Conservation (phyloP, 2,113 vertebrate species). For the Hemiscyllium ocellatum region DNA sequence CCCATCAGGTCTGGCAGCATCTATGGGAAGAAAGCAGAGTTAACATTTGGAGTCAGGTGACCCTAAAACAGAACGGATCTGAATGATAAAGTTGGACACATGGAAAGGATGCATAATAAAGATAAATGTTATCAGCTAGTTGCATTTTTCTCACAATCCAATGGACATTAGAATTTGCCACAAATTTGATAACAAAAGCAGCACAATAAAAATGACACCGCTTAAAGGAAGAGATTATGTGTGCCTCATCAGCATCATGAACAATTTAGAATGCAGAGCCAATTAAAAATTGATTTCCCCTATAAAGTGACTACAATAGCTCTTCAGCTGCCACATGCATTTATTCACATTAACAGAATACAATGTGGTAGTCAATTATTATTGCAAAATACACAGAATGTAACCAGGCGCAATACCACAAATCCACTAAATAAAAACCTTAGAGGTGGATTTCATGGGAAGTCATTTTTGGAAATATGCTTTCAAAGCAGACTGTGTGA, state of each 20-base stretch:
- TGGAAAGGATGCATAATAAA: not conserved
- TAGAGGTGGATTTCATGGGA: not conserved
- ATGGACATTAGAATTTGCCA: not conserved
- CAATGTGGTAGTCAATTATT: not conserved
- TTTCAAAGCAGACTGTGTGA: not conserved
- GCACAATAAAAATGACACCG: not conserved
- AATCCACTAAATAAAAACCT: not conserved
- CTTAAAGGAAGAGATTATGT: no score
- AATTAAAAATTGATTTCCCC: not conserved
- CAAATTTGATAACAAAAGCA: not conserved
- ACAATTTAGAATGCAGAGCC: not conserved
- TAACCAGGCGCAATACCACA: not conserved
- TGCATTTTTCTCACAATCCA: not conserved
- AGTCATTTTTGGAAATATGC: not conserved
- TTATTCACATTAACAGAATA: not conserved
- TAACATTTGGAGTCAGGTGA: no score
- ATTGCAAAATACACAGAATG: not conserved
- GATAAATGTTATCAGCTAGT: not conserved
- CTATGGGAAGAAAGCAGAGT: no score
- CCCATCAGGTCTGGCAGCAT: no score
- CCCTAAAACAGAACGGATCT: not conserved
- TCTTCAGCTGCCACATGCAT: not conserved
- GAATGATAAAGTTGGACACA: not conserved
- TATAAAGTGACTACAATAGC: not conserved
- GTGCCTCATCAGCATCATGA: not conserved